phyloP scores from a whole-genome alignment of 2,797 vertebrate species.

The Acanthopagrus latus region DNA sequence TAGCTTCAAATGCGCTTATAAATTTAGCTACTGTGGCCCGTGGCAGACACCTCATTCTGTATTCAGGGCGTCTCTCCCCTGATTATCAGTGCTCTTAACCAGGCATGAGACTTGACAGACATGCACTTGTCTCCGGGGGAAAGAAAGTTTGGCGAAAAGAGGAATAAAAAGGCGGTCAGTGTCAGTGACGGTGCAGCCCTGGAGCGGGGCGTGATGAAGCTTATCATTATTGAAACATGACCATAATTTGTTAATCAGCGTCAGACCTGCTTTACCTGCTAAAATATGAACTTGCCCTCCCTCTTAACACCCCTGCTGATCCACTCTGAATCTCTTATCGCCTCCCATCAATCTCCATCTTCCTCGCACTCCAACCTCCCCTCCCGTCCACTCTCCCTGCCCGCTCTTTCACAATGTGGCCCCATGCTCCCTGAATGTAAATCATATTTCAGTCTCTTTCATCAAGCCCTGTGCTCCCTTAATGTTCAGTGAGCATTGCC shows the following conservation, averaged over 20 bases:
- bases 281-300: conserved; percentile 52
- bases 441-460: conserved; percentile 83
- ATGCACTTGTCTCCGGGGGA: conserved; percentile 24
- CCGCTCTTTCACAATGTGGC: conserved; percentile 51
- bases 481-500: conserved; percentile 59
- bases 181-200: conserved; percentile 16
- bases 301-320: conserved; percentile 30
- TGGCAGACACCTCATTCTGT: conserved; percentile 25
- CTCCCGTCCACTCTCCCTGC: conserved; percentile 29
- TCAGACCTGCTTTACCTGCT: conserved; percentile 59
- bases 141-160: conserved; percentile 12
- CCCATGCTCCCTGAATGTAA: conserved; percentile 70
- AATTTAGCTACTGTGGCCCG: neutral
- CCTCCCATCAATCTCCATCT: conserved; percentile 58
- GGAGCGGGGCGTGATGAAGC: conserved; percentile 44
- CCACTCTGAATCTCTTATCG: conserved; percentile 36
- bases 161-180: neutral
- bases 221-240: conserved; percentile 66
- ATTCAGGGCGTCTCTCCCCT: conserved; percentile 24
- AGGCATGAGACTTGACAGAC: conserved; percentile 31
- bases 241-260: conserved; percentile 69
- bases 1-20: neutral
- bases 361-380: conserved; percentile 32
- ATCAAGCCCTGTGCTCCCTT: conserved; percentile 70
- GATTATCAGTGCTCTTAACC: conserved; percentile 39